Conservation (phyloP, 2,888 invertebrate species). For the Tachina lurida region DNA sequence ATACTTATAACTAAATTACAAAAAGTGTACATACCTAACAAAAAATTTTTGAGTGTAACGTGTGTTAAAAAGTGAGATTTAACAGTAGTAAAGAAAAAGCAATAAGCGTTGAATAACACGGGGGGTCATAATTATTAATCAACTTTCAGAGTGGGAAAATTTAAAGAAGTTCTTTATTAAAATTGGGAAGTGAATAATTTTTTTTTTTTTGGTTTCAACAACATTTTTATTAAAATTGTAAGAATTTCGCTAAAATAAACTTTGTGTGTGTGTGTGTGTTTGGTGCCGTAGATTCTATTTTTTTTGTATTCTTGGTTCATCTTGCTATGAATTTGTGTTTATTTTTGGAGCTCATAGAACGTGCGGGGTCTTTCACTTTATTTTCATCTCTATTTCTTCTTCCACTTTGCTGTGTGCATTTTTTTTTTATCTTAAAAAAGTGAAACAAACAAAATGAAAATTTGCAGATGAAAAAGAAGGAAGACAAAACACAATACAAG, state of each 20-base stretch:
- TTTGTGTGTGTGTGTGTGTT: constrained; percentile 38
- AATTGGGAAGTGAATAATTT: not conserved
- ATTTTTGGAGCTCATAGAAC: constrained; percentile 70
- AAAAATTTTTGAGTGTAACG: constrained; percentile 38
- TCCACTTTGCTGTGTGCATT: not conserved
- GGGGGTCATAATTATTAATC: constrained; percentile 32
- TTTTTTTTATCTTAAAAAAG: constrained; percentile 41
- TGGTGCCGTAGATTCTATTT: constrained; percentile 36
- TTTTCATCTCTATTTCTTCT: constrained; percentile 46
- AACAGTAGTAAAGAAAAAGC: constrained; percentile 23
- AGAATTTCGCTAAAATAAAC: constrained; percentile 12
- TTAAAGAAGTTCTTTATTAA: not conserved
- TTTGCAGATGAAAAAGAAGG: not conserved
- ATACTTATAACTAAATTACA: too few relatives aligned
- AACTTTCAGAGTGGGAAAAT: not conserved
- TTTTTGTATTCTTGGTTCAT: constrained; percentile 35
- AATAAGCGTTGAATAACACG: constrained; percentile 20
- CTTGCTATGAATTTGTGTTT: constrained; percentile 61
- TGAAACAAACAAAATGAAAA: constrained; percentile 29
- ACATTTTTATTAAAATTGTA: not conserved
- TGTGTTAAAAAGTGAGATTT: not conserved
- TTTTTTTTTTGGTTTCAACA: not conserved
- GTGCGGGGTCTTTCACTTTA: constrained; percentile 59
- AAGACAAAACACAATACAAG: constrained; percentile 28
- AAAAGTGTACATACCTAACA: not conserved